Base-by-base conservation (phyloP, 2,797 vertebrate species). In the Euphonia xanthogaster region DNA sequence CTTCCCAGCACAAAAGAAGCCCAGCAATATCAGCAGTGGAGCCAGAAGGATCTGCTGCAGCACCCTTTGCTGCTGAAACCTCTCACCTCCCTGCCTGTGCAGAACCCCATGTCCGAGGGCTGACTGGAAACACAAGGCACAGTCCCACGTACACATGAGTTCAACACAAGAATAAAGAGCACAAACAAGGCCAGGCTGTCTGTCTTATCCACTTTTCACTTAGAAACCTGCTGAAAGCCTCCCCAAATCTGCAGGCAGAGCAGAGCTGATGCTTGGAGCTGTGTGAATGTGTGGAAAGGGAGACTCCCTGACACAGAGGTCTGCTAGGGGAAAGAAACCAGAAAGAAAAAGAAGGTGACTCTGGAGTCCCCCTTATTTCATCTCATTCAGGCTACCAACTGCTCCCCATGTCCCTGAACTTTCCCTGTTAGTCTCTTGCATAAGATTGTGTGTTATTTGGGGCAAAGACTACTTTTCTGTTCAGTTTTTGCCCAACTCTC, bases 181-280 rank as follows among this genome's bases (percentile, higher is more conserved):
- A 72, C 39, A 73, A 90, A 57, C 27, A 75, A 68, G 37, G 50
- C 74, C 67, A 79, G 58, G 55, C 50, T 74, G 90, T 75, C 85
- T 94, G 88, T 91, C 94, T 51, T 13, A 93, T 12, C 74, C 84
- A 76, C 81, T 93, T 90, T 90, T 81, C 85, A 78, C 55, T 90
- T 90, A 55, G 39, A 88, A 90, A 86, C 47, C 61, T 80, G 82
- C 35, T 94, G 95, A 93, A 94, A 94, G 54, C 39, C 70, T 87
- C 82, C 44, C 42, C 39, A 62, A 0, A 62, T 75, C 27, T 84
- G 55, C 62, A 5, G 0, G 50, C 66, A 65, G 65, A 58, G 27
- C 31, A 45, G 57, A 77, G 42, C 27, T 0, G 5, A 27, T 83
- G 31, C 25, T 80, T 71, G 39, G 72, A 90, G 74, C 50, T 90